Base-by-base conservation (phyloP, 2,113 vertebrate genomes). In the Zingel zingel region DNA sequence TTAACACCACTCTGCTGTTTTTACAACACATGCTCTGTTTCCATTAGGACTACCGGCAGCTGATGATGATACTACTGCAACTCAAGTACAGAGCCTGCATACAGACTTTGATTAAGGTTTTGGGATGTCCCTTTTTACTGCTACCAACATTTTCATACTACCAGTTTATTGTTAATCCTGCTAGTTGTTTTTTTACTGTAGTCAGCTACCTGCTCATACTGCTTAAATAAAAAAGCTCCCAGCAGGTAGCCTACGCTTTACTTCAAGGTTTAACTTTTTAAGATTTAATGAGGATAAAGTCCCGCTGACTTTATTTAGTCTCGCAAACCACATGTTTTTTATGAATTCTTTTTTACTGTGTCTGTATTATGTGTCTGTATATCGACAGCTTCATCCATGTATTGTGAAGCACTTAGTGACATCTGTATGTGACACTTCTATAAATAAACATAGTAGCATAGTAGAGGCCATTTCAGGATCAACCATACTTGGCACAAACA, bases 1-100 rank as follows among this genome's bases (percentile, higher is more conserved):
- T 77, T 78, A 77, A 80, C 69, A 67, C 33, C 18, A 58, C 59
- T 67, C 64, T 48, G 72, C 18, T 54, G 69, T 53, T 27, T 27
- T 27, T 27, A 27, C 27, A 27, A 27, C 82, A 77, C 69, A 58
- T 25, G 39, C 16, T 56, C 19, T 48, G 33, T 47, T 30, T 66
- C 50, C 64, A 83, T 45, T 66, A 48, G 16, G 53, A 73, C 56
- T 19, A 82, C 30, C 81, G 58, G 15, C 61, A 59, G 59, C 74
- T 83, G 68, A n/a, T n/a, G n/a, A 25, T 47, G 33, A 72, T 25
- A 54, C 18, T 45, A 53, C 13, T 64, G 36, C 30, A 65, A 45
- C 19, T 62, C 2, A 30, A 15, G 23, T 70, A 2, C 23, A 62
- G 19, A 45, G 48, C 33, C 13, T 54, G 18, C 5, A 6, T 21